A percentile compares a stretch with the other conserved stretches of the same genome.
Evolutionary conservation across 2,113 vertebrate species (phyloP).

Genomic region (Pangasianodon hypophthalmus): DNA sequence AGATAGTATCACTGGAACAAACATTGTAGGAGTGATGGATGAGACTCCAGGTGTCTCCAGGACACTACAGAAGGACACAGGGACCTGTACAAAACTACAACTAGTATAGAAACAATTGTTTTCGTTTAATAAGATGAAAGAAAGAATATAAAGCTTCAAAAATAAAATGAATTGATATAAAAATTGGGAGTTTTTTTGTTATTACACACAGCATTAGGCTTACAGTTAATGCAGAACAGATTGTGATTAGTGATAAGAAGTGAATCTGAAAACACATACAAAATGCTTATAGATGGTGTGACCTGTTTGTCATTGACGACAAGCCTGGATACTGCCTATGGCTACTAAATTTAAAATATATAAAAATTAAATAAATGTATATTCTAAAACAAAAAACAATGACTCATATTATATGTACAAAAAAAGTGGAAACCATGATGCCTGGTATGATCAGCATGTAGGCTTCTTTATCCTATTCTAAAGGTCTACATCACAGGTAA

Average conservation of each 20-base stretch:
- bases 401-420: background rate
- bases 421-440: background rate
- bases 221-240: background rate
- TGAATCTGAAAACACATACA: background rate
- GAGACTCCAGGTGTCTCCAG: background rate
- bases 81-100: background rate
- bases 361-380: background rate
- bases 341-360: background rate
- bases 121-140: background rate
- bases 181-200: background rate
- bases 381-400: background rate
- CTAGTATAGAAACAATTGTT: background rate
- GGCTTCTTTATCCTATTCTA: background rate
- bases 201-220: background rate
- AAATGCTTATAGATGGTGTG: background rate
- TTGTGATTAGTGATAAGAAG: background rate
- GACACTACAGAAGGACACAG: background rate
- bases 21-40: background rate
- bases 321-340: background rate
- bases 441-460: background rate
- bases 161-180: background rate
- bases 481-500: background rate
- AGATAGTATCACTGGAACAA: slow-evolving; percentile 8
- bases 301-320: background rate
- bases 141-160: background rate